Evolutionary conservation across 92 coral and sea anemone genomes (phyloP).

Genomic region (Ricordea florida): DNA sequence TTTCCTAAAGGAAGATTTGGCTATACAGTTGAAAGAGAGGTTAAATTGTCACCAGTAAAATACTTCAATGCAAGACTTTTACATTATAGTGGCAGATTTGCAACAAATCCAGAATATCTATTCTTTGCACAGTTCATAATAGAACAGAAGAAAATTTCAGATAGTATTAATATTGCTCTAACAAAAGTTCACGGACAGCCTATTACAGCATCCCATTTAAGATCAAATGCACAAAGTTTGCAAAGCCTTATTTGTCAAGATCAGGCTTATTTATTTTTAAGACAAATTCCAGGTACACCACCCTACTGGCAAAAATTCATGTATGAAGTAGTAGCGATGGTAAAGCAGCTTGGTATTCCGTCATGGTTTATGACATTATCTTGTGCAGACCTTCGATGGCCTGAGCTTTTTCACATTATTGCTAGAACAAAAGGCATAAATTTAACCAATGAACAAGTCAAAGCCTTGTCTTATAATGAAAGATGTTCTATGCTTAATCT

Average conservation of each 20-base stretch:
- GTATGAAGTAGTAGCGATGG: conserved; percentile 60
- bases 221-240: conserved; percentile 41
- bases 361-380: conserved; percentile 72
- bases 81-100: conserved; percentile 56
- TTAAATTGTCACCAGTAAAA: conserved; percentile 35
- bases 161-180: conserved; percentile 48
- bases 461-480: conserved; percentile 61
- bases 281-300: conserved; percentile 59
- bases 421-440: conserved; percentile 29
- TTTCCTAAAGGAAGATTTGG: conserved; percentile 71
- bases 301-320: conserved; percentile 42
- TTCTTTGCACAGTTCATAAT: conserved; percentile 64
- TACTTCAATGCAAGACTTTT: conserved; percentile 53
- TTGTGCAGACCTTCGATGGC: conserved; percentile 73
- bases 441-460: conserved; percentile 37
- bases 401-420: conserved; percentile 52
- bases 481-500: conserved; percentile 49
- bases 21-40: conserved; percentile 22
- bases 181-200: conserved; percentile 54
- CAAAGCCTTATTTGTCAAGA: conserved; percentile 38
- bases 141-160: conserved; percentile 54
- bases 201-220: conserved; percentile 51
- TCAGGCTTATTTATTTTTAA: conserved; percentile 51
- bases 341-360: conserved; percentile 60
- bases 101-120: conserved; percentile 61